Evolutionary conservation across 2,113 vertebrate genomes (phyloP), one percentile per base, ranked within the genome.

Genomic region (Nesoenas mayeri): DNA sequence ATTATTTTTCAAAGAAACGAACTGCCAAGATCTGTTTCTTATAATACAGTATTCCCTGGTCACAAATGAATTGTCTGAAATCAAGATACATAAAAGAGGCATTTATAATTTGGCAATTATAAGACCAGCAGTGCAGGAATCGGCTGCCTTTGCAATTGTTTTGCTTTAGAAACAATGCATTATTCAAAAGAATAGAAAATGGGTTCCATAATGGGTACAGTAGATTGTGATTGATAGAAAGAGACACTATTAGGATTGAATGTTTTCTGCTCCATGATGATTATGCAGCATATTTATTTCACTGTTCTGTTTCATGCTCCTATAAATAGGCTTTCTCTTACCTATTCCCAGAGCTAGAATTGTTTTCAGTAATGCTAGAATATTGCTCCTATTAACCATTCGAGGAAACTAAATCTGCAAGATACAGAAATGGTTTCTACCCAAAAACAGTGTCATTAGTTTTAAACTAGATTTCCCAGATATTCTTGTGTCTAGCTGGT

Each of bases 231-330:
- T 54, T 88, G 90, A 94, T 84, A 88, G 95, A 62, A 92, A 42
- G 50, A 93, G 74, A 54, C 82, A 86, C 91, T 70, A 86, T 95
- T 72, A 97, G 84, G 78, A 89, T 32, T 40, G 78, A 60, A 87
- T 71, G 47, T 60, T 89, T 93, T 88, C 80, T 84, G 48, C 70
- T 85, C 74, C 70, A 22, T 2, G 10, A 75, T 86, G 61, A 94
- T 97, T 93, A 95, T 96, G 95, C 75, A 86, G 93, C 75, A 17
- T 83, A 88, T 96, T 97, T 95, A 88, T 94, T 95, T 64, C 90
- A 56, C 94, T 50, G 57, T 20, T 95, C 81, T 79, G 81, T 22
- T 79, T 85, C 34, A 66, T 4, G 12, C 29, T 78, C 65, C 85
- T 93, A 88, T 80, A 95, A 96, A 95, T 85, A 85, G 75, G 48